Evolutionary conservation across 2,888 invertebrate species (phyloP).

Genomic region (Gymnocheta viridis): DNA sequence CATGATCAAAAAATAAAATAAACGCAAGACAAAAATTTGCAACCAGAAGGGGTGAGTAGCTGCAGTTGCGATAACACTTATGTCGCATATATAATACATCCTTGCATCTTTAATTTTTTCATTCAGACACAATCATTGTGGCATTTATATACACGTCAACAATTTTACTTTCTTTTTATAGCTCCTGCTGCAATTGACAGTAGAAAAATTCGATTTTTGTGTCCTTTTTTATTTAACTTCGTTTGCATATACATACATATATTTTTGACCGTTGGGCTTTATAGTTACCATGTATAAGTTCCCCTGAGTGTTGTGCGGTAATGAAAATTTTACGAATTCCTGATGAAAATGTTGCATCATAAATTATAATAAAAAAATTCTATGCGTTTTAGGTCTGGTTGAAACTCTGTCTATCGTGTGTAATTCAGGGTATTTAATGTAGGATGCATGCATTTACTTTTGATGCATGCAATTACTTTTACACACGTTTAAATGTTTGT

Average conservation of each 20-base stretch:
- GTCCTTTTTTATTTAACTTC: constrained; percentile 4
- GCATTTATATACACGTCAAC: constrained; percentile 21
- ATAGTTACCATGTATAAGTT: constrained; percentile 35
- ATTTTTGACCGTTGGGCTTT: constrained; percentile 58
- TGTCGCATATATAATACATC: constrained; percentile 37
- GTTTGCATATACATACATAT: constrained; percentile 49
- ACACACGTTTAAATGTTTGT: constrained; percentile 11
- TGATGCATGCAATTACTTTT: not conserved
- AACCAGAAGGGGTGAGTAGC: constrained; percentile 43
- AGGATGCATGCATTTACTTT: not conserved
- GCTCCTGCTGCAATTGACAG: constrained; percentile 16
- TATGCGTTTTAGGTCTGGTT: not conserved
- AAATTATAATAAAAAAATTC: constrained; percentile 74
- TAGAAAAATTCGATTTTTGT: not conserved
- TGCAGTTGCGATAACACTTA: constrained; percentile 37
- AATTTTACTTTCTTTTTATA: constrained; percentile 49
- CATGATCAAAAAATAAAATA: constrained; percentile 18
- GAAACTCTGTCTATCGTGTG: not conserved
- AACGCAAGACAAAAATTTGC: not conserved
- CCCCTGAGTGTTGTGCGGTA: constrained; percentile 48
- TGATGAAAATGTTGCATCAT: constrained; percentile 80
- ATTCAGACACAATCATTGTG: constrained; percentile 40
- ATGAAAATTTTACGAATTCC: constrained; percentile 78
- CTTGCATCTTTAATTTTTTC: constrained; percentile 36
- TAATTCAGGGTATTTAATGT: not conserved